Evolutionary conservation across 35 echinoderm and acorn worm genomes (phyloP), one percentile per base, ranked within the genome.

Genomic region (Heliocidaris erythrogramma): DNA sequence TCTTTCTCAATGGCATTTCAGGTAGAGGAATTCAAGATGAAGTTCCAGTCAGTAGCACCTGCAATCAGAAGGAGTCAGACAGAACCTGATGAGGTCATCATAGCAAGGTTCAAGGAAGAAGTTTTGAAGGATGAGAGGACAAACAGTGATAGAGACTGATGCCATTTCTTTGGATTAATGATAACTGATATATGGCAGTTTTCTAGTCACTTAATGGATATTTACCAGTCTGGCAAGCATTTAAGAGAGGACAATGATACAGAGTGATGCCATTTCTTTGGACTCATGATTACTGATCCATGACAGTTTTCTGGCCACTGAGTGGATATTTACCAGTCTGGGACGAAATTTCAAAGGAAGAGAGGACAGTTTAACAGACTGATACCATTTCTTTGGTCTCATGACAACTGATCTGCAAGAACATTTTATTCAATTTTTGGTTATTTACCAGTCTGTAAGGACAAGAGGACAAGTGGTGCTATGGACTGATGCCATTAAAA

Each of bases 41-140:
- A 96, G 61, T 96, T 98, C 48, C 97, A 98, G 85, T 96, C 97
- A 11, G 95, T 98, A 85, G 97, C 96, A 31, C 97, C 97, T 32
- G 86, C 42, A 49, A 95, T 98, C 59, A 92, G 90, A 85, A 86
- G 97, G 60, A 98, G 95, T 8, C 69, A 96, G 30, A 95, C 90
- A 7, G 95, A 96, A 49, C 94, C 94, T 18, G 94, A 93, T 21
- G 94, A 94, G 53, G 96, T 95, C 32, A 97, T 94, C 4, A 92
- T 97, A 49, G 78, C 71, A 27, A 86, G 94, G 30, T 86, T 97
- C 21, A 48, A 86, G 7, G 85, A 84, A n/a, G 94, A 95, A 90
- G 95, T 97, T 24, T 89, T 97, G 30, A 61, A 94, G 85, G 90
- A 95, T 87, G 96, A 96, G 52, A 93, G 78, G 56, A 92, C 94